Percentiles rank a stretch among this genome's conserved stretches.
Evolutionary conservation across 2,797 vertebrate species (phyloP).

Genomic region (Melanogrammus aeglefinus): DNA sequence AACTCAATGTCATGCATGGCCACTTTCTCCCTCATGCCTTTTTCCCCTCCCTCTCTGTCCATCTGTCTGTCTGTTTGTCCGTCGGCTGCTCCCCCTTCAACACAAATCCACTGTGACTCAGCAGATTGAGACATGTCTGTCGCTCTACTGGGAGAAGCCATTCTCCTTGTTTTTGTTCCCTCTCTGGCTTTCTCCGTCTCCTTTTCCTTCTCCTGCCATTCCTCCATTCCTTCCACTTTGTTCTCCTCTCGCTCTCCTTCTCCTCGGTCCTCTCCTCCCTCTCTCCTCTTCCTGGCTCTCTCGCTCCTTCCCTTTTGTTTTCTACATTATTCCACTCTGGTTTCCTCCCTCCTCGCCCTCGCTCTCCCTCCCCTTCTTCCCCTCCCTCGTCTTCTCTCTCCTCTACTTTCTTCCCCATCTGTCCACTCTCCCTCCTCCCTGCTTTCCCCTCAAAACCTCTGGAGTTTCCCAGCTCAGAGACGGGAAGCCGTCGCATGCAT

Average conservation of each 20-base stretch:
- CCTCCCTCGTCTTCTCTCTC: no score
- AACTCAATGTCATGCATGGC: constrained; percentile 27
- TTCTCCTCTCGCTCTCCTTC: not conserved
- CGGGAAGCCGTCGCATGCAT: constrained; percentile 44
- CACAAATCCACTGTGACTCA: not conserved
- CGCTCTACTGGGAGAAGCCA: not conserved
- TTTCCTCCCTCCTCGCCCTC: no score
- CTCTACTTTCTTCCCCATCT: not conserved
- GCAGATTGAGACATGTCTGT: not conserved
- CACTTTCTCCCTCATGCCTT: constrained; percentile 17
- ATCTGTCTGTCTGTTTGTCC: constrained; percentile 4
- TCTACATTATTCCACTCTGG: not conserved
- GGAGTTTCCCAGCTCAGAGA: constrained; percentile 28
- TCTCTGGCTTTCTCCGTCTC: not conserved
- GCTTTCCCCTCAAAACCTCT: not conserved
- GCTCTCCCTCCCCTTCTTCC: not conserved
- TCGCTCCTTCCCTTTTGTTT: not conserved
- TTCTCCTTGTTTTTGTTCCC: not conserved
- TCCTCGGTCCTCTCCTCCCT: not conserved
- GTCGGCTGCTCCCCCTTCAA: not conserved
- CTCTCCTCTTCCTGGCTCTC: not conserved
- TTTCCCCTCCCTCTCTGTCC: constrained; percentile 10
- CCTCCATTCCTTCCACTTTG: not conserved
- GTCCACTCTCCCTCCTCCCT: not conserved
- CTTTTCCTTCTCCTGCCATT: no score